These are phyloP conservation scores for Alca torda DNA, from an alignment of 2,797 vertebrate genomes.

Conservation along the genomic window DNA sequence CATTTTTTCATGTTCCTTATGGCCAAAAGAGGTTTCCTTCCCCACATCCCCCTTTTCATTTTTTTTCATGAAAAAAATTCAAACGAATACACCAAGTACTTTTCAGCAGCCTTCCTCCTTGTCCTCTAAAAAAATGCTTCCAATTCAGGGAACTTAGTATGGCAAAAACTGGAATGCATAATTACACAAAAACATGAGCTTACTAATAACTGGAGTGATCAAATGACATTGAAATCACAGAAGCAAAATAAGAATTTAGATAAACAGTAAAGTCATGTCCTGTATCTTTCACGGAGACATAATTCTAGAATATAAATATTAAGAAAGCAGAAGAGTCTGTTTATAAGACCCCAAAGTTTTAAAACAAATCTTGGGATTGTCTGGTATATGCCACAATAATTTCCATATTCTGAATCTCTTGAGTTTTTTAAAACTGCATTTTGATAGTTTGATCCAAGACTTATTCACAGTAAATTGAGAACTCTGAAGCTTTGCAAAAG, in stretches of 20 bases:
- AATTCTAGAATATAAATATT: neutral
- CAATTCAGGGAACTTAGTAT: neutral
- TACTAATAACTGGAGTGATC: neutral
- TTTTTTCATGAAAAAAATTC: neutral
- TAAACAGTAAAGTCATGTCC: neutral
- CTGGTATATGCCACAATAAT: neutral
- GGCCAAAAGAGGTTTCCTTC: neutral
- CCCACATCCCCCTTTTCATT: neutral
- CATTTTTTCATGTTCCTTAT: neutral
- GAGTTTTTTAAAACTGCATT: conserved; percentile 14
- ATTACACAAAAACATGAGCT: neutral
- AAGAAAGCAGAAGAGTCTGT: neutral
- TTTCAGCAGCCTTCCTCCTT: neutral
- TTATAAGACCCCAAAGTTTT: neutral
- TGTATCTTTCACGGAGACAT: neutral
- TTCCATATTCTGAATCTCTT: conserved; percentile 10
- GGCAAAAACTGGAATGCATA: neutral
- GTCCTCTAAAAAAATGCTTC: neutral
- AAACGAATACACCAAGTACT: neutral
- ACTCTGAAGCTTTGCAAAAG: neutral
- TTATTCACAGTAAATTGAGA: conserved; percentile 26
- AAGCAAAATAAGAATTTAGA: neutral
- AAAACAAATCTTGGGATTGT: conserved; percentile 22
- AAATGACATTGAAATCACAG: neutral
- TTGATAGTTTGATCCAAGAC: conserved; percentile 24